These are phyloP conservation scores for Carabus problematicus DNA, from an alignment of 2,888 invertebrate genomes.

Conservation along the genomic window DNA sequence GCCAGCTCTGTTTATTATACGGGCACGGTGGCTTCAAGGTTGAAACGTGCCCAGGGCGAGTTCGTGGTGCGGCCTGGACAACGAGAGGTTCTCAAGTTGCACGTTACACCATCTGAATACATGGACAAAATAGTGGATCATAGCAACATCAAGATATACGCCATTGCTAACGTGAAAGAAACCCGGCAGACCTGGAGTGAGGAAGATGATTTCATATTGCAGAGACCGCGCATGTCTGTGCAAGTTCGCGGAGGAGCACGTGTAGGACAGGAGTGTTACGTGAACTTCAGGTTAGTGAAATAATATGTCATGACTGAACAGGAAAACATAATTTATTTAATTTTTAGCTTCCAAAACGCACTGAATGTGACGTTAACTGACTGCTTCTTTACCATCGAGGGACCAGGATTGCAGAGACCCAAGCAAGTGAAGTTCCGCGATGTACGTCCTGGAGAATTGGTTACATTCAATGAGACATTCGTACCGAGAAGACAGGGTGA, in stretches of 20 bases:
- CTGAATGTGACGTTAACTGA: conserved; percentile 68
- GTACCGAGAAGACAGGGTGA: conserved; percentile 67
- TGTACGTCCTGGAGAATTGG: conserved; percentile 69
- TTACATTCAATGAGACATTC: conserved; percentile 68
- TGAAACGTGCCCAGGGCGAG: conserved; percentile 69
- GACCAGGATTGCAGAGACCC: conserved; percentile 70
- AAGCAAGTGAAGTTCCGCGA: conserved; percentile 68
- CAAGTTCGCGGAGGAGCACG: conserved; percentile 66
- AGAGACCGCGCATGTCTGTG: conserved; percentile 71
- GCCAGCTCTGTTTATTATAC: conserved; percentile 74
- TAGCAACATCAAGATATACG: conserved; percentile 73
- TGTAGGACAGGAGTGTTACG: conserved; percentile 64
- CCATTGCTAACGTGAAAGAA: conserved; percentile 75
- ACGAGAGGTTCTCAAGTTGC: conserved; percentile 68
- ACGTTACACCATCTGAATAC: conserved; percentile 71
- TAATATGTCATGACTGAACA: not conserved
- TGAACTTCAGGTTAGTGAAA: conserved; percentile 59
- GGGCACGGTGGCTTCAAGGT: conserved; percentile 69
- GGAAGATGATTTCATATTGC: conserved; percentile 75
- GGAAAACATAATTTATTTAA: conserved; percentile 13
- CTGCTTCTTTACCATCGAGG: conserved; percentile 75
- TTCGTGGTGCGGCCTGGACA: conserved; percentile 69
- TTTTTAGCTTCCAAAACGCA: conserved; percentile 70
- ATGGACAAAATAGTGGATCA: conserved; percentile 75
- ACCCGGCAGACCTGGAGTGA: conserved; percentile 78